phyloP scores from a whole-genome alignment of 2,113 vertebrate species.

The Spilogale gracilis region DNA sequence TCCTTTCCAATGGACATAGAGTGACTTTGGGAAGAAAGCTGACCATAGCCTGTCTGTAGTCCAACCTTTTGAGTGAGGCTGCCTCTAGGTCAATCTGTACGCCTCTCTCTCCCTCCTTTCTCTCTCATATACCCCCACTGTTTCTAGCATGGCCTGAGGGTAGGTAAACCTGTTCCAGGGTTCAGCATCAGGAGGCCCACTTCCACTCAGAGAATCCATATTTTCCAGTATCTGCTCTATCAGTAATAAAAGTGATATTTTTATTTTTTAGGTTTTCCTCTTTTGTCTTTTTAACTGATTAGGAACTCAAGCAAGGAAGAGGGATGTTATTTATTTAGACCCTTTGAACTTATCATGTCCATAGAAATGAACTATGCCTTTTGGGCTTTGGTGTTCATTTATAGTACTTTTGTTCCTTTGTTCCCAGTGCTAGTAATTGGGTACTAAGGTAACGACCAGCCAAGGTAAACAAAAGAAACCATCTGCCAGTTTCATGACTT shows the following conservation, averaged over 20 bases:
- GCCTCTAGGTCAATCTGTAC: neutral
- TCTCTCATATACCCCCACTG: too few species aligned
- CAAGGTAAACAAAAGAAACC: neutral
- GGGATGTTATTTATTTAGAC: neutral
- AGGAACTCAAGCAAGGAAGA: neutral
- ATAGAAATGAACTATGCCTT: neutral
- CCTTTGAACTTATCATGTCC: neutral
- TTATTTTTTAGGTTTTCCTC: neutral
- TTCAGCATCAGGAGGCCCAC: neutral
- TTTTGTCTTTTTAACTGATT: neutral
- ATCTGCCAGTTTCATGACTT: neutral
- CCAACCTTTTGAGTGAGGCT: neutral
- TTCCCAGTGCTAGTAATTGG: neutral
- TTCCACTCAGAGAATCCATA: neutral
- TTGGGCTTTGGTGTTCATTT: neutral
- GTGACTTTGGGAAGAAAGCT: neutral
- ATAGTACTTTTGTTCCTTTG: neutral
- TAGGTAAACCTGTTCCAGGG: neutral
- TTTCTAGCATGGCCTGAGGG: neutral
- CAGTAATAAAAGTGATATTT: neutral
- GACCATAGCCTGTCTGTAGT: neutral
- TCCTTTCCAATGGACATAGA: neutral
- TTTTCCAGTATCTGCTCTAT: neutral
- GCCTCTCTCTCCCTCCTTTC: neutral
- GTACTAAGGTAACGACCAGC: fast-evolving